These are phyloP conservation scores for Thunnus albacares DNA, from an alignment of 2,797 vertebrate genomes.

Conservation along the genomic window DNA sequence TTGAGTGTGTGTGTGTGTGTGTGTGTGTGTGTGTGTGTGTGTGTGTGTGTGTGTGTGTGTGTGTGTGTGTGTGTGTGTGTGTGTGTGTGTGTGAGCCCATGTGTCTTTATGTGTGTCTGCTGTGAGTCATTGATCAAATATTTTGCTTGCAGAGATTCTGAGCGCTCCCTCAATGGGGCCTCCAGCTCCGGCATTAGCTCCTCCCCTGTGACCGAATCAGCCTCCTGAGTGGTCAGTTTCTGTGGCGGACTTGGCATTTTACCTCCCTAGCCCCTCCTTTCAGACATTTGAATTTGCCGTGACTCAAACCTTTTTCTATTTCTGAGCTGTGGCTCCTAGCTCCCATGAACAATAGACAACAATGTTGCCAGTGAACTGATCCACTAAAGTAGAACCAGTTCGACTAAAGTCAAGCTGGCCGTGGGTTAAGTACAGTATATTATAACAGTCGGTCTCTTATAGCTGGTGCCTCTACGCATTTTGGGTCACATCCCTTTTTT, in stretches of 20 bases:
- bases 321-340: conserved; percentile 55
- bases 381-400: conserved; percentile 15
- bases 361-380: conserved; percentile 34
- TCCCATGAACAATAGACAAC: conserved; percentile 57
- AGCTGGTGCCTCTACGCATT: neutral
- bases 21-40: conserved; percentile 21
- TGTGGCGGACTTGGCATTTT: conserved; percentile 66
- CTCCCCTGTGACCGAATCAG: conserved; percentile 58
- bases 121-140: conserved; percentile 89
- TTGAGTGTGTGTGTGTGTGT: conserved; percentile 20
- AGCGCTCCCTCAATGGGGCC: conserved; percentile 77
- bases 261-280: conserved; percentile 55
- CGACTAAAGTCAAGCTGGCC: neutral
- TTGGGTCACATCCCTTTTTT: neutral
- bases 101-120: conserved; percentile 61
- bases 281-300: conserved; percentile 69
- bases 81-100: neutral
- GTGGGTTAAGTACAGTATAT: neutral
- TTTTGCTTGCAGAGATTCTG: conserved; percentile 83
- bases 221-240: conserved; percentile 71
- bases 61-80: conserved; percentile 21
- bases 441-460: conserved; percentile 3
- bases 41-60: conserved; percentile 13
- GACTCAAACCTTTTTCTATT: conserved; percentile 65
- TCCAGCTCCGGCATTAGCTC: conserved; percentile 63